Conservation (phyloP, 2,888 invertebrate species). For the Aspidapion aeneum region DNA sequence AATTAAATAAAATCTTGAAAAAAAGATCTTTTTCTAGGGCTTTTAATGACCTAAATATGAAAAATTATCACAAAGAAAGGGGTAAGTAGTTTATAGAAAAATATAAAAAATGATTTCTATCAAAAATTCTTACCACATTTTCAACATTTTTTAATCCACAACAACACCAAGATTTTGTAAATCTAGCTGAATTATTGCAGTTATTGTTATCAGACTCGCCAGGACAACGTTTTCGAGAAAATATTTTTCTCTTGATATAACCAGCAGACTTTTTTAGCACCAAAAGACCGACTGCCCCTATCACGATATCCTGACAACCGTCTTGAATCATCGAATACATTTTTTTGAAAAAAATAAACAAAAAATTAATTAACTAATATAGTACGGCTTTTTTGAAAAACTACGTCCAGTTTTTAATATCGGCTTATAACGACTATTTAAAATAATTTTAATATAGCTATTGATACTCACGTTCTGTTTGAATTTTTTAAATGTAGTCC, state of each 20-base stretch:
- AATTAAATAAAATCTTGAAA: too few species aligned
- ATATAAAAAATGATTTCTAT: too few species aligned
- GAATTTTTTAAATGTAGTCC: constrained; percentile 12
- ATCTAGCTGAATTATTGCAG: not conserved
- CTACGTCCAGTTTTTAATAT: too few species aligned
- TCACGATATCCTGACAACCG: not conserved
- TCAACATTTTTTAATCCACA: not conserved
- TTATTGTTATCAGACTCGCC: not conserved
- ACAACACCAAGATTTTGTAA: not conserved
- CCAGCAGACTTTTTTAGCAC: not conserved
- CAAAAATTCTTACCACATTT: not conserved
- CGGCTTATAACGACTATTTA: not conserved
- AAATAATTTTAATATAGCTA: too few species aligned
- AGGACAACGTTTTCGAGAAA: not conserved
- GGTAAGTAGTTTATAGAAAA: too few species aligned
- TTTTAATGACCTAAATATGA: too few species aligned
- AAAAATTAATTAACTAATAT: not conserved
- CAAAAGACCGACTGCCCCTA: not conserved
- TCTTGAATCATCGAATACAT: not conserved
- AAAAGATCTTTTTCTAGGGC: too few species aligned
- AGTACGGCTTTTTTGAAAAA: not conserved
- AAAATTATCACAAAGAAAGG: too few species aligned
- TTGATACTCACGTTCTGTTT: constrained; percentile 20
- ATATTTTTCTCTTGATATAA: not conserved
- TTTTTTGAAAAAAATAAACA: not conserved